Evolutionary conservation across 1,140 invertebrate genomes (phyloP).

Genomic region (Planococcus citri): DNA sequence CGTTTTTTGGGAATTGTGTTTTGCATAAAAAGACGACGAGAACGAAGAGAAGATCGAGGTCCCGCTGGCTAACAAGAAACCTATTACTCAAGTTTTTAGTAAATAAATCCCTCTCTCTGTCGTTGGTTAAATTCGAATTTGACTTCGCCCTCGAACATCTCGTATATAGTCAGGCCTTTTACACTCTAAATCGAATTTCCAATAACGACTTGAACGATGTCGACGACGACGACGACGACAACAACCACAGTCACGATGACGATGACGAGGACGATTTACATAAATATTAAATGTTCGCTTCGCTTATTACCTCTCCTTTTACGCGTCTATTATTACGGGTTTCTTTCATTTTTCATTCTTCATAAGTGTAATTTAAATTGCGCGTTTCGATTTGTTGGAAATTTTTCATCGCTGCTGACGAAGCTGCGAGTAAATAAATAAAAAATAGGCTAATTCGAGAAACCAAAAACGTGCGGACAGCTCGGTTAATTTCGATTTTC

Average conservation of each 20-base stretch:
- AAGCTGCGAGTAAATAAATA: too few species aligned
- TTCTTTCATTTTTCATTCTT: conserved; percentile 14
- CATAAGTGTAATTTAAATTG: conserved; percentile 6
- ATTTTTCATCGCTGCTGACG: not conserved
- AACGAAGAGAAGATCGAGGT: conserved; percentile 4
- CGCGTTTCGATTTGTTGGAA: too few species aligned
- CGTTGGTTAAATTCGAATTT: conserved; percentile 7
- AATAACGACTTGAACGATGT: conserved; percentile 16
- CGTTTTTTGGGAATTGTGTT: conserved; percentile 4
- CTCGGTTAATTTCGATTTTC: too few species aligned
- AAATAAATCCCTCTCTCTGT: conserved; percentile 13
- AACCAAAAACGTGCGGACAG: not conserved
- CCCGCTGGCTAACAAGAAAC: conserved; percentile 8
- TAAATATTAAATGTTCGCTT: conserved; percentile 18
- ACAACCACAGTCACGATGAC: too few species aligned
- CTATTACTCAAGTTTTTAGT: conserved; percentile 14
- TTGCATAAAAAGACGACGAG: conserved; percentile 1
- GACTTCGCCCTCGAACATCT: not conserved
- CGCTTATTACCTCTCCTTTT: conserved; percentile 16
- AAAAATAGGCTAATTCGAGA: too few species aligned
- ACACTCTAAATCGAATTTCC: conserved; percentile 20
- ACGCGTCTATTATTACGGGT: not conserved
- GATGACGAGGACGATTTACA: conserved; percentile 14
- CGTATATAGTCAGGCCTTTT: not conserved
- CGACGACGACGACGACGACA: not conserved